Percentiles rank a stretch among this genome's conserved stretches.
phyloP scores from a whole-genome alignment of 2,113 vertebrate species.

The Scomber japonicus region DNA sequence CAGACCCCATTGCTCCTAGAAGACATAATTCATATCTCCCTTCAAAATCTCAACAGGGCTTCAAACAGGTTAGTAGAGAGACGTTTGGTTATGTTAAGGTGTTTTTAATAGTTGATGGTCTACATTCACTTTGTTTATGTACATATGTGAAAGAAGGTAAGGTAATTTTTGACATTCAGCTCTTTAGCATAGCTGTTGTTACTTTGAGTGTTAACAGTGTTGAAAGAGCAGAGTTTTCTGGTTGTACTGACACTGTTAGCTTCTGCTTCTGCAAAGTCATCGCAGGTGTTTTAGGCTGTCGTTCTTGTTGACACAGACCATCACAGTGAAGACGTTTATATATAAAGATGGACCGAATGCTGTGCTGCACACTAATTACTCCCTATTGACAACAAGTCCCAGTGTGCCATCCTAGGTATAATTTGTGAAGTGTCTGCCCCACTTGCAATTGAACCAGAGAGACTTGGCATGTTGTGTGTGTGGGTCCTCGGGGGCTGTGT shows the following conservation, averaged over 20 bases:
- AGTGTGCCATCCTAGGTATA: not conserved
- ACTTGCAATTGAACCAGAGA: slow-evolving; percentile 24
- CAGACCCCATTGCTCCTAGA: no score
- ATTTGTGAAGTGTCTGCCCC: slow-evolving; percentile 36
- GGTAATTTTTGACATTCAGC: not conserved
- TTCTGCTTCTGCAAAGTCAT: slow-evolving; percentile 12
- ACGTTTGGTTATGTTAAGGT: not conserved
- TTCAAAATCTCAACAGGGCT: not conserved
- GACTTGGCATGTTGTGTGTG: slow-evolving; percentile 3
- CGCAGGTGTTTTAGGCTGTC: not conserved
- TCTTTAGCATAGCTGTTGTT: not conserved
- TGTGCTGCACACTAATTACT: slow-evolving; percentile 45
- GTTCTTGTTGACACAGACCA: slow-evolving; percentile 12
- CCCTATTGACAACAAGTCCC: slow-evolving; percentile 33
- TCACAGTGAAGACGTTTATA: not conserved
- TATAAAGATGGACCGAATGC: slow-evolving; percentile 20
- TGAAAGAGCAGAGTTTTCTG: not conserved
- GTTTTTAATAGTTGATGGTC: not conserved
- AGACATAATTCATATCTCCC: no score
- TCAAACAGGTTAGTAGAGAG: not conserved
- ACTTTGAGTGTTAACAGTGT: not conserved
- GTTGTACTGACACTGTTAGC: not conserved
- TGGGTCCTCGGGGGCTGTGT: slow-evolving; percentile 15
- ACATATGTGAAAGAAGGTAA: no score
- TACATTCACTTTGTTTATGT: not conserved